Base-by-base conservation (phyloP, 2,113 vertebrate genomes). In the Columbina picui region DNA sequence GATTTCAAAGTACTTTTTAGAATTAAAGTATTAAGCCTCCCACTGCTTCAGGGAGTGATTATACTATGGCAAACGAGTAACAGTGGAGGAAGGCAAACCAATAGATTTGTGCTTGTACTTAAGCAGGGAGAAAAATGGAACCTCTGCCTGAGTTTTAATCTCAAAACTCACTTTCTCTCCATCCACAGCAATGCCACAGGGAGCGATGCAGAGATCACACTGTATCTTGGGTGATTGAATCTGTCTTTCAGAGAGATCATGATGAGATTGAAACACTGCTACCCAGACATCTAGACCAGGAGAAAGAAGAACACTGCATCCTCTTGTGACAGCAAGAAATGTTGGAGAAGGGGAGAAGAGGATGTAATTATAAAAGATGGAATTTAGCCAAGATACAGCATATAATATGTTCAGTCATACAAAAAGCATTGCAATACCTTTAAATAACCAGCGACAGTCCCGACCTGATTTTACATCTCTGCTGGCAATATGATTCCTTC, bases 401-500 rank as follows among this genome's bases (percentile, higher is more conserved):
- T 87, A 65, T 95, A 84, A 92, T 94, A 82, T 89, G 69, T 82
- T 92, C 84, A 64, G 60, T 68, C 65, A 87, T 93, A 92, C 74
- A 91, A 84, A 97, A 92, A 79, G 77, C 65, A 41, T 73, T 88
- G 77, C 89, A 82, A 75, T 87, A 91, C 57, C 93, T 95, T 96
- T 97, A 96, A 97, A 97, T 97, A 95, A 94, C 95, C 70, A 89
- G 89, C 13, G 57, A 91, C 81, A 93, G 94, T 93, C 94, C 93
- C 7, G 84, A 97, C 95, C 95, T 94, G 91, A 95, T 94, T 96
- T 97, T 94, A 96, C 89, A 96, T 96, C 82, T 95, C 78, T 80
- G 82, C 85, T 89, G 83, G 89, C 93, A 95, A 57, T 71, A 94
- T 52, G 71, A 94, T 84, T 89, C 84, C 80, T 91, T 92, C 93